These are phyloP conservation scores for Lepisosteus osseus DNA, from an alignment of 2,113 vertebrate species.

Conservation along the genomic window DNA sequence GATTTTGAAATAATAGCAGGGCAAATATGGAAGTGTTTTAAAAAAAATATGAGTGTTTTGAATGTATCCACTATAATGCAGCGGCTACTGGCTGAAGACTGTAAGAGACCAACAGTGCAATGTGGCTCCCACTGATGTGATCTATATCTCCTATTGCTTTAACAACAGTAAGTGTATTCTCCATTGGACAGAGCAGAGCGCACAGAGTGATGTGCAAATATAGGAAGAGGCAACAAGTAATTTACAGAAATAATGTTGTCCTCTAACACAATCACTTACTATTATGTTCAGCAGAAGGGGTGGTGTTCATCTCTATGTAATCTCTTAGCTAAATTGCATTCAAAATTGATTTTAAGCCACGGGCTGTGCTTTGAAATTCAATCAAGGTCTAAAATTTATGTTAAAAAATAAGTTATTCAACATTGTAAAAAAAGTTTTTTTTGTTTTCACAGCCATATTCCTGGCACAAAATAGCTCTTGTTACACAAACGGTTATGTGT, in stretches of 20 bases:
- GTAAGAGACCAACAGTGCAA: neutral
- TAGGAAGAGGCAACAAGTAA: slow-evolving; percentile 61
- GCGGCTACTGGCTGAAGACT: neutral
- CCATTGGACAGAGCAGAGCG: neutral
- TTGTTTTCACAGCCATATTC: too few relatives aligned
- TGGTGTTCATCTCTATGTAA: slow-evolving; percentile 52
- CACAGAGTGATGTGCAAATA: slow-evolving; percentile 46
- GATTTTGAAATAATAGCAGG: too few relatives aligned
- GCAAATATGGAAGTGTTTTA: too few relatives aligned
- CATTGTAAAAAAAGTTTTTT: too few relatives aligned
- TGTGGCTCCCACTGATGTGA: neutral
- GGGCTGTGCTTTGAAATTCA: slow-evolving; percentile 57
- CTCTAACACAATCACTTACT: slow-evolving; percentile 56
- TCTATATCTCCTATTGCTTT: neutral
- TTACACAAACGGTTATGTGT: too few relatives aligned
- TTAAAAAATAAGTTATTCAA: slow-evolving; percentile 35
- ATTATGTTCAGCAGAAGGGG: slow-evolving; percentile 46
- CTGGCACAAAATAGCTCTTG: too few relatives aligned
- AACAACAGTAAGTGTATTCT: neutral
- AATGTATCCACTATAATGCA: too few relatives aligned
- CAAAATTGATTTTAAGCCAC: slow-evolving; percentile 67
- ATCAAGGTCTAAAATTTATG: slow-evolving; percentile 72
- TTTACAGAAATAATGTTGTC: slow-evolving; percentile 59
- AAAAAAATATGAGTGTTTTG: too few relatives aligned
- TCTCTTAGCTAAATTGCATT: slow-evolving; percentile 41